Percentiles rank a stretch among this genome's conserved stretches.
Evolutionary conservation across 2,888 invertebrate genomes (phyloP).

Genomic region (Slavum lentiscoides): DNA sequence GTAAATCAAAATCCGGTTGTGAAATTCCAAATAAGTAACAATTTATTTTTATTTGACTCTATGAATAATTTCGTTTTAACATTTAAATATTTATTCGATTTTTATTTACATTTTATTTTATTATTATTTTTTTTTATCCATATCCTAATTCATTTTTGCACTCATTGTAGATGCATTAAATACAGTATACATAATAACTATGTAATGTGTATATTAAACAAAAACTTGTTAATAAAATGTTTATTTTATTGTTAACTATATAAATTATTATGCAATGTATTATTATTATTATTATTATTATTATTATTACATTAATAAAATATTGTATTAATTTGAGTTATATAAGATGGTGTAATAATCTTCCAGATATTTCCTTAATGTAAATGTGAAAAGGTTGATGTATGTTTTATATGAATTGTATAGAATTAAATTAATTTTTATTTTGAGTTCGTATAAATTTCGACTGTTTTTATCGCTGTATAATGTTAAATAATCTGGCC

Average conservation of each 20-base stretch:
- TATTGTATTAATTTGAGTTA: not conserved
- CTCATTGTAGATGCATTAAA: conserved; percentile 33
- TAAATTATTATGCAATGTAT: conserved; percentile 50
- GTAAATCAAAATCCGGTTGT: conserved; percentile 52
- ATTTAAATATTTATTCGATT: conserved; percentile 19
- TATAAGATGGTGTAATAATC: not conserved
- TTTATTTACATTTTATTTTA: conserved; percentile 6
- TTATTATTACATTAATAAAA: too few relatives aligned
- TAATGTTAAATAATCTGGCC: too few relatives aligned
- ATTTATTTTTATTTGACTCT: conserved; percentile 2
- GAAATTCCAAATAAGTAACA: conserved; percentile 30
- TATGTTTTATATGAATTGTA: too few relatives aligned
- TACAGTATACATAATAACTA: conserved; percentile 33
- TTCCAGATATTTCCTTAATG: too few relatives aligned
- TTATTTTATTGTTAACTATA: conserved; percentile 53
- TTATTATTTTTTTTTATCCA: not conserved
- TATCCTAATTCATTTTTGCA: conserved; percentile 28
- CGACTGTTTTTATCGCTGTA: too few relatives aligned
- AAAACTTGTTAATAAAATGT: conserved; percentile 51
- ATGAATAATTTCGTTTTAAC: conserved; percentile 15
- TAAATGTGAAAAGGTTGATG: too few relatives aligned
- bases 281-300: conserved; percentile 29
- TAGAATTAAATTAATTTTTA: too few relatives aligned
- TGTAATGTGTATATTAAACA: conserved; percentile 38
- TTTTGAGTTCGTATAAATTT: too few relatives aligned